Evolutionary conservation across 2,113 vertebrate genomes (phyloP), one percentile per base, ranked within the genome.

Genomic region (Parus major): DNA sequence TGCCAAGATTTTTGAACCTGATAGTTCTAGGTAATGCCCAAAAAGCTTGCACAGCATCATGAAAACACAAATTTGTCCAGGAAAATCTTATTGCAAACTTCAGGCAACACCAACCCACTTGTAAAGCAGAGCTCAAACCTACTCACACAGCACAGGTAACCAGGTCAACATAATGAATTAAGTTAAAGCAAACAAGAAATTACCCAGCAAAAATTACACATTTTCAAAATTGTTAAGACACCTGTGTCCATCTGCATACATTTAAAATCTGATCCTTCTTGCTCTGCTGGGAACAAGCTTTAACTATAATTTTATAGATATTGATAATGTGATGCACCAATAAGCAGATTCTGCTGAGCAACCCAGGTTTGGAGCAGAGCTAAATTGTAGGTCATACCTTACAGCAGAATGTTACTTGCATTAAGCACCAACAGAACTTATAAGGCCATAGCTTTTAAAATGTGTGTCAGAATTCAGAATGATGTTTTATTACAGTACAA

Each of bases 241-340:
- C 2, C 31, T 31, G 11, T 35, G 12, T 27, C 33, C 7, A 6
- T n/a, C 31, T 57, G 61, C 36, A 63, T 8, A 5, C 12, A 35
- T 33, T 81, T 84, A 77, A 66, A 88, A 84, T 50, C 3, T 42
- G 39, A 72, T 36, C 14, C 20, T 86, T 83, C 60, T 55, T 57
- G 31, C 31, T 70, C 23, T 49, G 33, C 39, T 64, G 24, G 25
- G 5, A 79, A 23, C 0, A 0, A 75, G 7, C 5, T 56, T 9
- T 39, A 39, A 39, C 39, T 39, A 11, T 39, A 39, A 47, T 11
- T 65, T 91, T 1, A 27, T 12, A 47, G 24, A 11, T 52, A 53
- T 15, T 5, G 6, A 36, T 28, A 29, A 75, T 70, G 25, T 4
- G 7, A 78, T 17, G 25, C 27, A 81, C 5, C 24, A 79, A 22